Percentiles rank a stretch among this genome's conserved stretches.
Conservation (phyloP, 2,113 vertebrate genomes). For the Epinephelus moara region DNA sequence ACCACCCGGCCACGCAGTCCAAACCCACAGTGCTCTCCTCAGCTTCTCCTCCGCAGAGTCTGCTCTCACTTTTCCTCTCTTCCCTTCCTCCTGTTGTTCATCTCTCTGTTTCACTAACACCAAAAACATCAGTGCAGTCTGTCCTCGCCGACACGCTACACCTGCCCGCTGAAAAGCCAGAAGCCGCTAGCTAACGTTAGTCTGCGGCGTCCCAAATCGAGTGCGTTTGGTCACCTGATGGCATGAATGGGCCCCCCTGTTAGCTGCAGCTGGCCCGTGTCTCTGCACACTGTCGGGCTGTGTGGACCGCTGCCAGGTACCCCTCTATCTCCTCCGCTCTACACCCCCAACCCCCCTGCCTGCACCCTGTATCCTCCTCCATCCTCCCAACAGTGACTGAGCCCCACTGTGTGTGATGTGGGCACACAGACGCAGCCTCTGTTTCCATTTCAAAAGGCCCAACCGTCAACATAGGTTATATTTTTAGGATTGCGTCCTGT, state of each 20-base stretch:
- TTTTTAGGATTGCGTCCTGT: conserved; percentile 65
- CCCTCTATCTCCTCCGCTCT: conserved; percentile 42
- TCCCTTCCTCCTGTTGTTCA: neutral
- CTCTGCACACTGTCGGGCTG: conserved; percentile 42
- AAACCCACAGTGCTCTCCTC: conserved; percentile 52
- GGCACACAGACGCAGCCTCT: conserved; percentile 68
- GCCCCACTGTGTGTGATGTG: conserved; percentile 65
- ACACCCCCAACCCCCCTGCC: conserved; percentile 24
- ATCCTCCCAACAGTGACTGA: conserved; percentile 55
- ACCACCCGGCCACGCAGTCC: conserved; percentile 63
- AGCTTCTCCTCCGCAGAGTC: conserved; percentile 41
- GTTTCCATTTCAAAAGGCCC: conserved; percentile 67
- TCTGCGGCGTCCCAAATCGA: conserved; percentile 32
- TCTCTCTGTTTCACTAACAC: neutral
- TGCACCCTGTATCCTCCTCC: conserved; percentile 34
- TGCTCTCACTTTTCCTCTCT: neutral
- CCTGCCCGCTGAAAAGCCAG: conserved; percentile 57
- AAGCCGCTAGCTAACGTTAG: conserved; percentile 30
- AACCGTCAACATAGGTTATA: conserved; percentile 54
- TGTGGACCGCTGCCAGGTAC: conserved; percentile 73
- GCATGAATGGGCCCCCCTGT: conserved; percentile 81
- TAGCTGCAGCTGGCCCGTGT: conserved; percentile 78
- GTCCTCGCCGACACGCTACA: conserved; percentile 46
- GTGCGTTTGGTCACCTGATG: conserved; percentile 77
- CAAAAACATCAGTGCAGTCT: neutral